Conservation (phyloP, 1,140 invertebrate genomes). For the Drosophila sp. region DNA sequence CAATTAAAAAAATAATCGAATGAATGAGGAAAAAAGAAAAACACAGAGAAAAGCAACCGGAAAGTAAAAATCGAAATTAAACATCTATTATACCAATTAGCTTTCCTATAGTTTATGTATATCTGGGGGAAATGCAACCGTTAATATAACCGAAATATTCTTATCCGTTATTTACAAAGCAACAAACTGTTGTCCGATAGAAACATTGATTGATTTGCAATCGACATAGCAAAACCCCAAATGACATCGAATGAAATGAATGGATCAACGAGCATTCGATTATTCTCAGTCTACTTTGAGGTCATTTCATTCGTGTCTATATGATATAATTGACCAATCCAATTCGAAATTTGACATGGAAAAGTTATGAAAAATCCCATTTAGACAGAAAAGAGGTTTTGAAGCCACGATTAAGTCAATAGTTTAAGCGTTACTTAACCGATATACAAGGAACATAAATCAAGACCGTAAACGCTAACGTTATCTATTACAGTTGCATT, state of each 20-base stretch:
- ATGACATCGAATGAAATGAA: not conserved
- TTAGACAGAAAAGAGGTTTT: too few relatives aligned
- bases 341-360: not conserved
- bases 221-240: too few relatives aligned
- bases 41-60: conserved; percentile 40
- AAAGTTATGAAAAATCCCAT: too few relatives aligned
- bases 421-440: not conserved
- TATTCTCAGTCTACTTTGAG: too few relatives aligned
- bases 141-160: not conserved
- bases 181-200: not conserved
- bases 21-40: conserved; percentile 37
- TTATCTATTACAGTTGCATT: conserved; percentile 19
- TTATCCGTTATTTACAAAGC: conserved; percentile 2
- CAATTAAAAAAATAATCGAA: conserved; percentile 64
- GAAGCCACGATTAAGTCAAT: not conserved
- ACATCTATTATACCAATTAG: conserved; percentile 41
- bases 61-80: conserved; percentile 35
- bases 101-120: not conserved
- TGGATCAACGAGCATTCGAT: too few relatives aligned
- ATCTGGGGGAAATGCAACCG: not conserved
- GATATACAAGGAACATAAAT: too few relatives aligned
- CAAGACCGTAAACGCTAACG: conserved; percentile 20
- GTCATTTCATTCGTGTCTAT: too few relatives aligned
- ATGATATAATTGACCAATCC: not conserved
- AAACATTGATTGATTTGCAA: too few relatives aligned